Percentiles rank a stretch among this genome's conserved stretches.
Evolutionary conservation across 2,888 invertebrate genomes (phyloP).

Genomic region (Macropis europaea): DNA sequence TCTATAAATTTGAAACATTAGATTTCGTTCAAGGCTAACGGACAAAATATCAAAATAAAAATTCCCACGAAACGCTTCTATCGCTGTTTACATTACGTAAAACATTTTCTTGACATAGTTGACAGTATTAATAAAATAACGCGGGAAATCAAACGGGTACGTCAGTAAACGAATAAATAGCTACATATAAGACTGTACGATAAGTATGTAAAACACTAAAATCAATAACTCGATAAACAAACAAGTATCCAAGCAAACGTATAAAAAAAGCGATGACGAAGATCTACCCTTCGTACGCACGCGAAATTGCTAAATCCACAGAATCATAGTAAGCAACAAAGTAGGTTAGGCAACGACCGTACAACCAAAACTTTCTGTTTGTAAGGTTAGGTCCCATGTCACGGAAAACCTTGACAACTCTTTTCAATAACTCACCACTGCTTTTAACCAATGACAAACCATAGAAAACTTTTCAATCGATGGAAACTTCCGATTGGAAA

Average conservation of each 20-base stretch:
- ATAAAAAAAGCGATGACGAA: neutral
- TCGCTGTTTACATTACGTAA: neutral
- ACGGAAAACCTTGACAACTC: neutral
- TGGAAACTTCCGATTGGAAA: neutral
- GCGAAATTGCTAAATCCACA: neutral
- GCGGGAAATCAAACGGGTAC: neutral
- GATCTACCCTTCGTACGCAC: neutral
- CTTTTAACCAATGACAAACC: neutral
- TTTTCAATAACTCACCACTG: neutral
- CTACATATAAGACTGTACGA: neutral
- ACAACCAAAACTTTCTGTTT: neutral
- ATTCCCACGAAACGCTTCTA: neutral
- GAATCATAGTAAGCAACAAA: neutral
- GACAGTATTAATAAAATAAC: neutral
- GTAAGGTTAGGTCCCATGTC: slow-evolving; percentile 24
- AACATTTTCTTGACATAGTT: neutral
- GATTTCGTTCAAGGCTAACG: neutral
- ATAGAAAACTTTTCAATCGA: neutral
- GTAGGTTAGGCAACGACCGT: slow-evolving; percentile 14
- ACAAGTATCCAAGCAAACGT: neutral
- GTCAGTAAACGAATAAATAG: neutral
- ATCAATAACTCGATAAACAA: neutral
- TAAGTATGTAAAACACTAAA: neutral
- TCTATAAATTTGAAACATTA: neutral
- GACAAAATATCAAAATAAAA: neutral